Conservation (phyloP, 2,113 vertebrate genomes). For the Hiodon tergisus region DNA sequence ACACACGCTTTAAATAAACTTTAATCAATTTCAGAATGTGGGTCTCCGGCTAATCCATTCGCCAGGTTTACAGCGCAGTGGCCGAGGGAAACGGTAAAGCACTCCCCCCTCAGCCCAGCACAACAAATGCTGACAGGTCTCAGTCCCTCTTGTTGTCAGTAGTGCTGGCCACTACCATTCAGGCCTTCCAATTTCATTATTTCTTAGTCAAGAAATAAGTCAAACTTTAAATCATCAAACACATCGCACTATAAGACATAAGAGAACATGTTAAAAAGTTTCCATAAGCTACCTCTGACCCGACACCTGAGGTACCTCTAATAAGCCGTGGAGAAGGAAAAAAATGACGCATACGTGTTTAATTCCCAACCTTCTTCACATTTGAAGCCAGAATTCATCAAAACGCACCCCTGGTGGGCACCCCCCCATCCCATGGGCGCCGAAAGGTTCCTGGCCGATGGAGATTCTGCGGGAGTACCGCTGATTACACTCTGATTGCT, state of each 20-base stretch:
- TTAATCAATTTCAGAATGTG: constrained; percentile 43
- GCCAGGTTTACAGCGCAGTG: constrained; percentile 28
- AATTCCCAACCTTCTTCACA: constrained; percentile 28
- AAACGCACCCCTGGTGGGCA: constrained; percentile 24
- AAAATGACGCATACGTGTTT: constrained; percentile 21
- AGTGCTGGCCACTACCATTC: too few species aligned
- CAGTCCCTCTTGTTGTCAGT: too few species aligned
- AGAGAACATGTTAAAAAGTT: constrained; percentile 13
- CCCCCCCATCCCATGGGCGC: constrained; percentile 6
- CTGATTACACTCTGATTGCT: constrained; percentile 22
- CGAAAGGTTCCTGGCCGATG: constrained; percentile 23
- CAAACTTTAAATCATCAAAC: not conserved
- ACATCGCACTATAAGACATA: not conserved
- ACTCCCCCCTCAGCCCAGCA: constrained; percentile 1
- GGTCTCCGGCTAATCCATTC: constrained; percentile 36
- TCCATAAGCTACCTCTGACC: not conserved
- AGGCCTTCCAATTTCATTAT: not conserved
- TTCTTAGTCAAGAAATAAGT: not conserved
- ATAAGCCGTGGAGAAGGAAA: constrained; percentile 20
- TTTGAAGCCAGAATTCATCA: constrained; percentile 28
- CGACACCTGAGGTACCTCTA: constrained; percentile 12
- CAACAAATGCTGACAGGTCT: constrained; percentile 4
- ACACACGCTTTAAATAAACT: constrained; percentile 43
- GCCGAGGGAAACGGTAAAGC: constrained; percentile 23
- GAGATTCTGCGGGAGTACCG: constrained; percentile 7